A percentile compares a stretch with the other conserved stretches of the same genome.
phyloP scores from a whole-genome alignment of 35 echinoderm and acorn worm species.

The Hemicentrotus pulcherrimus region DNA sequence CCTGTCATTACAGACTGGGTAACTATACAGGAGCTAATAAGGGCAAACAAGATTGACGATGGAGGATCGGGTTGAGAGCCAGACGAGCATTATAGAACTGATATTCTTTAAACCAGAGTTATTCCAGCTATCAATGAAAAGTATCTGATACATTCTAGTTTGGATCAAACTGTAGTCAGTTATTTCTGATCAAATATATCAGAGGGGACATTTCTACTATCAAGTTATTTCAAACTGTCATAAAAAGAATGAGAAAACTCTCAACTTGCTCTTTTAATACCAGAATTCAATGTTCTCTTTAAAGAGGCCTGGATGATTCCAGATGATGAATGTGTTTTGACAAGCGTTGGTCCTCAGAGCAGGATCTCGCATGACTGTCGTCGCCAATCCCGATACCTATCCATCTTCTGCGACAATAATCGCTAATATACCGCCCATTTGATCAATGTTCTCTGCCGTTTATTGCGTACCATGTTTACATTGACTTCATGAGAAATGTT shows the following conservation, averaged over 20 bases:
- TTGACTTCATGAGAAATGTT: background rate
- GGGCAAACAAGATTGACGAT: too few species aligned
- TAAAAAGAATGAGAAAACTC: background rate
- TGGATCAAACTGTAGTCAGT: too few species aligned
- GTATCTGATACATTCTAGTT: too few species aligned
- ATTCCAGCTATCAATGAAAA: too few species aligned
- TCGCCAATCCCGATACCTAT: background rate
- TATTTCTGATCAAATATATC: too few species aligned
- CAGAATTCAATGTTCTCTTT: background rate
- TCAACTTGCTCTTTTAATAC: background rate
- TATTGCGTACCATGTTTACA: background rate
- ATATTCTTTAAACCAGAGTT: too few species aligned
- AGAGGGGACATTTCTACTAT: too few species aligned
- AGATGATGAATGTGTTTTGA: background rate
- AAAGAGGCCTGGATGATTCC: background rate
- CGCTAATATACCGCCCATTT: background rate
- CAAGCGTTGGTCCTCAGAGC: background rate
- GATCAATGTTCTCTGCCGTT: background rate
- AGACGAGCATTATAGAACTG: too few species aligned
- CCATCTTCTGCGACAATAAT: constrained; percentile 1
- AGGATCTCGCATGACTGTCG: background rate
- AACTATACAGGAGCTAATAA: too few species aligned
- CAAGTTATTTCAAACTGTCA: background rate
- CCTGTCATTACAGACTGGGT: too few species aligned
- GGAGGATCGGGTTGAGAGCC: too few species aligned